Evolutionary conservation across 2,888 invertebrate genomes (phyloP), one percentile per base, ranked within the genome.

Genomic region (Megaustenia siamemsis): DNA sequence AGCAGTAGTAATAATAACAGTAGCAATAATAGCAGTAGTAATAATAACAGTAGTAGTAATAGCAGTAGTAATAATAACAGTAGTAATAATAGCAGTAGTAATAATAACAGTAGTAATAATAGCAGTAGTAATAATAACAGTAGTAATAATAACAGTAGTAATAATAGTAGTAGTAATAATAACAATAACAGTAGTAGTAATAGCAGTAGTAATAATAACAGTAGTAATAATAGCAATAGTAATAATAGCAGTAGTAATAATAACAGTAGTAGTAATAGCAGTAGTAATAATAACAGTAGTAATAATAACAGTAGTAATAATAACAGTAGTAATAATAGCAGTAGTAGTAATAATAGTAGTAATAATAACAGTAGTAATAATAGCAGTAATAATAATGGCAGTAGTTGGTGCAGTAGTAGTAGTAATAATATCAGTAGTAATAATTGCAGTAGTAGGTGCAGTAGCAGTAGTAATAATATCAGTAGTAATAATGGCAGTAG

Each of bases 281-380:
- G 24, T 60, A 24, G 60, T 60, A 60, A 24, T 60, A 60, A 24
- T 60, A 60, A 24, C 6, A 60, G 60, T 60, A 60, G 60, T 60
- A 60, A 24, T 60, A 60, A n/a, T 60, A 24, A 24, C 24, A 60
- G 60, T 60, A 60, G 60, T 60, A 60, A 24, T 21, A 60, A 24
- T 60, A 60, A 24, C 24, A 60, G 60, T 60, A 60, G 24, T 60
- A 24, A 24, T 60, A 60, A 24, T 60, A 60, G 60, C 24, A 60
- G 60, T 21, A 60, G 60, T 60, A 60, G 60, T 60, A 60, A 24
- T 60, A 60, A n/a, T 60, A 24, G 60, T 60, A 60, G 60, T 60
- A 60, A 24, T 60, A 60, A 24, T 15, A 60, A 24, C 24, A 60
- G 60, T 60, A 60, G 60, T 60, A 60, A n/a, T 60, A 21, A 24